Base-by-base conservation (phyloP, 2,888 invertebrate genomes). In the Cenopis cana region DNA sequence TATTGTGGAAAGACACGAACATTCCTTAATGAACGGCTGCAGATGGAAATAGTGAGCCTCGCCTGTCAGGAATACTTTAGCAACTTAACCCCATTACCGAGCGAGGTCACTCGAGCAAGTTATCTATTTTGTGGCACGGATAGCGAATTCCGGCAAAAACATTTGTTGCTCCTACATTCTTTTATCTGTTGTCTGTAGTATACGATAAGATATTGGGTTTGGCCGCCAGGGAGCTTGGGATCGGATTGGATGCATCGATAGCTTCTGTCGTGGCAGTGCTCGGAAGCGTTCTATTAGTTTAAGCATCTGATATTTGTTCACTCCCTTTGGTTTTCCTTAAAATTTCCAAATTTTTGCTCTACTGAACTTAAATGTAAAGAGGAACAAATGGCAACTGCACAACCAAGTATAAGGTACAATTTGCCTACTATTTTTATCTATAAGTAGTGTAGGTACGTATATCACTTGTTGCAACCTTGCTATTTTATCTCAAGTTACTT, bases 201-300 rank as follows among this genome's bases (percentile, higher is more conserved):
- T 38, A 46, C 60, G 67, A 71, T 71, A 66, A 61, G 70, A 71
- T 71, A 71, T 67, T 71, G 71, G 50, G 66, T 56, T 61, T 56
- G 38, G 61, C 67, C 61, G 55, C 20, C 61, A 56, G 61, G 67
- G 67, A 56, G 54, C 38, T 71, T 56, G 55, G 55, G 50, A 71
- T 67, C 55, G 67, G 71, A 71, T 71, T 67, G 66, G 67, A 71
- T 71, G 71, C 67, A 71, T 50, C 56, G 67, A 71, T 71, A 67
- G 61, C 29, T 61, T 56, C 60, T 71, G 66, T 71, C 50, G 49
- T 61, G 18, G 49, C 49, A 46, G 54, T 56, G 55, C 55, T 55
- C 9, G 46, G 41, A 65, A 69, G 29, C 59, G 55, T 67, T 71
- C 55, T 49, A 54, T 61, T 61, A 66, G 60, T 60, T 66, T 61